Base-by-base conservation (phyloP, 2,113 vertebrate species). In the Urocitellus parryii region DNA sequence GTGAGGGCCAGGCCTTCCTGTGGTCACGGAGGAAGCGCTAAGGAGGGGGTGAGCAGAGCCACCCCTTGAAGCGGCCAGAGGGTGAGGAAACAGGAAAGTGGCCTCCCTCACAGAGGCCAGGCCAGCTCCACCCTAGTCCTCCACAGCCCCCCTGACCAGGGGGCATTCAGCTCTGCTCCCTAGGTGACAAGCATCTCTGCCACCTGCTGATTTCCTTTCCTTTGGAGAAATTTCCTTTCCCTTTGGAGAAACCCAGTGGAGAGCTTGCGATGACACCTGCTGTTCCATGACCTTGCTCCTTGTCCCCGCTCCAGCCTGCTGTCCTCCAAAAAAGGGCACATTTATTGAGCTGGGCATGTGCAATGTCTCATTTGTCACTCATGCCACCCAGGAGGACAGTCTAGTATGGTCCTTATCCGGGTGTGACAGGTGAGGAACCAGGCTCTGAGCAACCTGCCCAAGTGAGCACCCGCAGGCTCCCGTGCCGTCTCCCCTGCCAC, bases 1-100 rank as follows among this genome's bases (percentile, higher is more conserved):
- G 45, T 1, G 0, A 87, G 78, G 42, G 29, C 83, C 45, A 56
- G 77, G 68, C 74, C 96, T 97, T 98, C 96, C 95, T 93, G 96
- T 97, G 97, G 97, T 97, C 79, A 1, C 76, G 4, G 51, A n/a
- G 77, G 58, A 91, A 61, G 85, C 0, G 10, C 24, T 77, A 6
- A 37, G 20, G 18, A 67, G 27, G 48, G 42, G 12, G 42, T 17
- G 14, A 87, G 37, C 12, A 14, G 13, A 37, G 16, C 16, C 39
- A 22, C 72, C 92, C 72, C 56, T 70, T 65, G 56, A 83, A 63
- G 32, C 24, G 2, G 65, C 2, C 0, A 0, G 24, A 45, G 24
- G 37, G 24, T 1, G 17, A 79, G 45, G 72, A 90, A 58, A 77
- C 72, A 32, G 45, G 39, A 53, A 79, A 45, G 51, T 58, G 17